Percentiles rank a stretch among this genome's conserved stretches.
Evolutionary conservation across 2,113 vertebrate species (phyloP).

Genomic region (Mus pahari): DNA sequence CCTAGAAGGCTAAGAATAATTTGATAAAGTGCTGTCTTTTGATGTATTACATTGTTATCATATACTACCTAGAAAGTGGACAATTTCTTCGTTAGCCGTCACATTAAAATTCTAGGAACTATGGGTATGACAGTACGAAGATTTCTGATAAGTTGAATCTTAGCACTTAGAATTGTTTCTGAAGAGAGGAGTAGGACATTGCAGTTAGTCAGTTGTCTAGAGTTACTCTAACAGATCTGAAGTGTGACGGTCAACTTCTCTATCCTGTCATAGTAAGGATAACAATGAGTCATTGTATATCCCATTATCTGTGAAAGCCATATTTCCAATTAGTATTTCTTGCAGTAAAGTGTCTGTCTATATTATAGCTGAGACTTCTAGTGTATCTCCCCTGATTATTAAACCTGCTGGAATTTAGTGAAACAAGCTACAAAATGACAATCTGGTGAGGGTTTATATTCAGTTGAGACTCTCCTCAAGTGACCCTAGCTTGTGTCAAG

Average conservation of each 20-base stretch:
- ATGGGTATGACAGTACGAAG: neutral
- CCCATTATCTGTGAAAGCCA: neutral
- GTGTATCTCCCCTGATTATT: neutral
- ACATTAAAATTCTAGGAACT: neutral
- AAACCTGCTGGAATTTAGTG: neutral
- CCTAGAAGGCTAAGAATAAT: neutral
- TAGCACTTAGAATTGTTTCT: constrained; percentile 13
- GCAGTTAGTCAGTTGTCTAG: neutral
- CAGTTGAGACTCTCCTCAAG: neutral
- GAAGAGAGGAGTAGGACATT: neutral
- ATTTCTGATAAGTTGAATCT: neutral
- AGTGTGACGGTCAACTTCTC: neutral
- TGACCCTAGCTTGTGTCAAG: neutral
- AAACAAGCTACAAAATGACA: neutral
- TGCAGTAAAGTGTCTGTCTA: neutral
- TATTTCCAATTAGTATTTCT: constrained; percentile 11
- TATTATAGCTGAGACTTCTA: neutral
- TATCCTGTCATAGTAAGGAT: neutral
- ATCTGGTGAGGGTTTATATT: neutral
- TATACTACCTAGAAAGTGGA: neutral
- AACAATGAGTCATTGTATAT: neutral
- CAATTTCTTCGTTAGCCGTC: neutral
- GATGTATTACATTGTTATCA: neutral
- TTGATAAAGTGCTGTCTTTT: neutral
- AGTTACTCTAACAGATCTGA: neutral